Percentiles rank a stretch among this genome's conserved stretches.
These are phyloP conservation scores for Morone saxatilis DNA, from an alignment of 2,113 vertebrate species.

Conservation along the genomic window DNA sequence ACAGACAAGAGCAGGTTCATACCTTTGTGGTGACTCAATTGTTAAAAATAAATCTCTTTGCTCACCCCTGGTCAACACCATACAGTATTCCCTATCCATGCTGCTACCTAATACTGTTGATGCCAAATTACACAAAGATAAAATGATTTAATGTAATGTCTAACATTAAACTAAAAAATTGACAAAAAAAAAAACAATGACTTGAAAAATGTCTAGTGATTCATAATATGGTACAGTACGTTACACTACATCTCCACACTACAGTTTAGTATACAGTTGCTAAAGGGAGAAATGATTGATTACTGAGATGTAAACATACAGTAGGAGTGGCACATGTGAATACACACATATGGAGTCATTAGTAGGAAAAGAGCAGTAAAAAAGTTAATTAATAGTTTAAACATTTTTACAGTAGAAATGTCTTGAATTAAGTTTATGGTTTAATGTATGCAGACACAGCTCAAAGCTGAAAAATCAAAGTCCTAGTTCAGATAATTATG, in stretches of 20 bases:
- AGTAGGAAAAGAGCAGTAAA: neutral
- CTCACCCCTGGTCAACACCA: neutral
- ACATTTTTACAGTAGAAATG: neutral
- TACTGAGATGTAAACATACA: conserved; percentile 1
- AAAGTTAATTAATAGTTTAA: neutral
- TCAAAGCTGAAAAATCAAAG: neutral
- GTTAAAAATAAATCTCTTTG: neutral
- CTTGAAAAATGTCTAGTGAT: no score
- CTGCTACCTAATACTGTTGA: neutral
- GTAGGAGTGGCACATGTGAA: neutral
- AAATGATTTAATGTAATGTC: neutral
- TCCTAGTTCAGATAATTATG: neutral
- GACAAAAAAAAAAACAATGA: neutral
- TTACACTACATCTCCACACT: no score
- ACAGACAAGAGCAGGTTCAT: neutral
- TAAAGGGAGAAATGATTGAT: neutral
- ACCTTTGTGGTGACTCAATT: conserved; percentile 28
- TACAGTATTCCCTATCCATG: neutral
- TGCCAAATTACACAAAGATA: neutral
- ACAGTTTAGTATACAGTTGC: neutral
- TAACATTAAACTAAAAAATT: neutral
- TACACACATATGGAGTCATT: neutral
- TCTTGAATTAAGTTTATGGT: neutral
- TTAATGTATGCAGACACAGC: neutral
- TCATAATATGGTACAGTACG: no score